Evolutionary conservation across 2,888 invertebrate species (phyloP), one percentile per base, ranked within the genome.

Genomic region (Caenorhabditis afra): DNA sequence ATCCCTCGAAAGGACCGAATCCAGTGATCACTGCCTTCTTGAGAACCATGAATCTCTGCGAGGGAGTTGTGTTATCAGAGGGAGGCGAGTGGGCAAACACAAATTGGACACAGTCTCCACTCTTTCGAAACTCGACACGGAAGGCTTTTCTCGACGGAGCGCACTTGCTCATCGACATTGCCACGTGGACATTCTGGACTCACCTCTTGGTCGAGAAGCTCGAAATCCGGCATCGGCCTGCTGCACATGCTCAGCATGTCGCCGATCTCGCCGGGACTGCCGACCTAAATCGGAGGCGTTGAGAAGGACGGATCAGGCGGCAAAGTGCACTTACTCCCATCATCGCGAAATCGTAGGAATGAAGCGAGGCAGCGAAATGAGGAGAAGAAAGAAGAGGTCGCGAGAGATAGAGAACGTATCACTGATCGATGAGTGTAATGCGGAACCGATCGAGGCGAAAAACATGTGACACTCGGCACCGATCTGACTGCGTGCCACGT

Each of bases 1-100:
- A 82, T 3, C 58, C 55, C 0, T 77, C 77, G 45, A 85, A 85
- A 11, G 85, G 81, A 11, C 85, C 85, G 47, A 85, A 85, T 22
- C 85, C 85, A 29, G 29, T 29, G 29, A 29, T 29, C 29, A 29
- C 29, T 7, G 7, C 29, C 7, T 29, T 29, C 7, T 29, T 29
- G 4, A 29, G 29, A 5, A 5, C 29, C 29, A 29, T 29, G 29
- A 29, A 29, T 29, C 29, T 29, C 29, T 29, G 29, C n/a, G n/a
- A 29, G 4, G 7, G 29, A 29, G 29, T 29, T 29, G 29, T 29
- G 29, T 58, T 29, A 49, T 29, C 29, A 8, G 18, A 44, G 18
- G 11, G 8, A 35, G 14, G 35, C 18, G n/a, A 23, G 16, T 29
- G 7, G 29, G 7, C 29, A 55, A 35, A 22, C 35, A 44, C 23